phyloP scores from a whole-genome alignment of 1,140 invertebrate species.

The Geopemphigus sp. region DNA sequence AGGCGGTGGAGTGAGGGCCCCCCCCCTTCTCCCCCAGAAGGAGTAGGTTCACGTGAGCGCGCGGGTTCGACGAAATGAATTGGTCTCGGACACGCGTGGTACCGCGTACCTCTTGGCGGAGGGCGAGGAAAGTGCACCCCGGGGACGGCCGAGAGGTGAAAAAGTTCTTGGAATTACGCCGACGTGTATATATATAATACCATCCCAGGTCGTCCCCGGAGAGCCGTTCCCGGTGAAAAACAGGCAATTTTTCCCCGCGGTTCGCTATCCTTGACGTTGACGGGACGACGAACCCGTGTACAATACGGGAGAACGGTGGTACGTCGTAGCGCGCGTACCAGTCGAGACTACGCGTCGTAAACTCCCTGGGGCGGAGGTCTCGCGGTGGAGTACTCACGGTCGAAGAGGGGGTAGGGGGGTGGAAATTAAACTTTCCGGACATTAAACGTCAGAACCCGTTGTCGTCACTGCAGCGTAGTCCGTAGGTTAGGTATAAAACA shows the following conservation, averaged over 20 bases:
- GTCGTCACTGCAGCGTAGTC: background rate
- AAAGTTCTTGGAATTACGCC: conserved; percentile 43
- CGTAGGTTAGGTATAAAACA: too few relatives aligned
- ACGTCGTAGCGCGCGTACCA: too few relatives aligned
- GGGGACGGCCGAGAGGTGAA: conserved; percentile 7
- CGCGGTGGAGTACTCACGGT: background rate
- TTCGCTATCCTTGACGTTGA: conserved; percentile 21
- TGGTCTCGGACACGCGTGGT: conserved; percentile 22
- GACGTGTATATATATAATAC: conserved; percentile 3
- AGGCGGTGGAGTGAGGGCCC: too few relatives aligned
- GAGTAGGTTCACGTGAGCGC: too few relatives aligned
- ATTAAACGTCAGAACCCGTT: conserved; percentile 35
- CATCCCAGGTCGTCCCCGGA: conserved; percentile 24
- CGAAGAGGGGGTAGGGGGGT: background rate
- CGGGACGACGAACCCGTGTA: background rate
- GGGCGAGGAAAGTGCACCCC: conserved; percentile 43
- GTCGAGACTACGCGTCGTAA: background rate
- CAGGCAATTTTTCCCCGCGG: conserved; percentile 40
- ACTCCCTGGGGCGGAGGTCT: background rate
- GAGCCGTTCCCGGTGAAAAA: conserved; percentile 43
- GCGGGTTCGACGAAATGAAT: conserved; percentile 10
- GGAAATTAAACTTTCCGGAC: background rate
- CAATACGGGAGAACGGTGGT: too few relatives aligned
- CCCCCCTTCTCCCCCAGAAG: too few relatives aligned
- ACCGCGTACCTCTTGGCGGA: background rate